Percentiles rank a stretch among this genome's conserved stretches.
Conservation (phyloP, 2,888 invertebrate species). For the Phalangium opilio region DNA sequence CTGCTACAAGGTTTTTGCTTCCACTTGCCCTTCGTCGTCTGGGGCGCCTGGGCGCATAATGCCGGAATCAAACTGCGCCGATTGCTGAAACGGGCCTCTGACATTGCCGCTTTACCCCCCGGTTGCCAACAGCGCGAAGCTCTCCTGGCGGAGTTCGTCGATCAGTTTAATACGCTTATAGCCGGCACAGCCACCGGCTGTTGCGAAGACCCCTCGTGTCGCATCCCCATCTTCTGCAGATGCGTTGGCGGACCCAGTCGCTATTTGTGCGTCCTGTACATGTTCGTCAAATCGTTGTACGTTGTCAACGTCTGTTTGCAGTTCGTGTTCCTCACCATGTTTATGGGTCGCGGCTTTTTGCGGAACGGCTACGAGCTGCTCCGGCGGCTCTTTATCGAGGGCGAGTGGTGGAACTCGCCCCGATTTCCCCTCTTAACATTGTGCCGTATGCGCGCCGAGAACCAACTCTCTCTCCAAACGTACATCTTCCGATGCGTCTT, state of each 20-base stretch:
- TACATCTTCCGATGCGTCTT: slow-evolving; percentile 29
- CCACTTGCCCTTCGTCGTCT: slow-evolving; percentile 32
- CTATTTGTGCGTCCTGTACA: slow-evolving; percentile 28
- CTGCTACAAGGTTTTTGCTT: slow-evolving; percentile 31
- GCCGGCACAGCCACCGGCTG: slow-evolving; percentile 25
- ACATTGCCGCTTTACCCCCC: slow-evolving; percentile 25
- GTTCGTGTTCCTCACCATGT: slow-evolving; percentile 30
- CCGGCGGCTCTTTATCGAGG: slow-evolving; percentile 23
- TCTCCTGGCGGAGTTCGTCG: slow-evolving; percentile 25
- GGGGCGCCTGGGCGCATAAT: slow-evolving; percentile 28
- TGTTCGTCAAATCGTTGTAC: slow-evolving; percentile 31
- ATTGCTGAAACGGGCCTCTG: slow-evolving; percentile 25
- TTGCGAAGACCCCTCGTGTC: slow-evolving; percentile 22
- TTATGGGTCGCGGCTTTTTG: slow-evolving; percentile 28
- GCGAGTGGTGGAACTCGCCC: slow-evolving; percentile 30
- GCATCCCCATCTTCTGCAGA: slow-evolving; percentile 17
- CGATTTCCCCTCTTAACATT: slow-evolving; percentile 33
- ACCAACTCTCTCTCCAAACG: slow-evolving; percentile 26
- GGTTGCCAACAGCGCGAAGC: slow-evolving; percentile 27
- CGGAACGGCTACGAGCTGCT: slow-evolving; percentile 26
- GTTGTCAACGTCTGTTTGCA: slow-evolving; percentile 30
- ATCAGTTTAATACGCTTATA: slow-evolving; percentile 27
- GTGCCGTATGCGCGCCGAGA: slow-evolving; percentile 28
- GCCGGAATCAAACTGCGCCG: slow-evolving; percentile 26
- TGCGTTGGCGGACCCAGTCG: slow-evolving; percentile 24